Evolutionary conservation across 2,113 vertebrate genomes (phyloP).

Genomic region (Platysternon megacephalum): DNA sequence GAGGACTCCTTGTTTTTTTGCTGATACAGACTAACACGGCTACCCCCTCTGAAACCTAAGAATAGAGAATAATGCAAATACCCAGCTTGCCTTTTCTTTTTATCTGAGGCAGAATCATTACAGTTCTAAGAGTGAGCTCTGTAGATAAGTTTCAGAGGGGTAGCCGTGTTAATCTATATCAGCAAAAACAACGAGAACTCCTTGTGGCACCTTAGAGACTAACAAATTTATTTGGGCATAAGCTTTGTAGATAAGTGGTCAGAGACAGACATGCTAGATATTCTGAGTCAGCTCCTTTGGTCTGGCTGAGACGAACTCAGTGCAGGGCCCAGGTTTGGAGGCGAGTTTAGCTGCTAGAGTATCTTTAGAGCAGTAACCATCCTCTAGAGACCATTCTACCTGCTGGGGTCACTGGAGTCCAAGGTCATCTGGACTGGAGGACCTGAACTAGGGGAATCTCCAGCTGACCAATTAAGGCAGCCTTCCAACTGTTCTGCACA

Average conservation of each 20-base stretch:
- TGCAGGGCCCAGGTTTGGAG: neutral
- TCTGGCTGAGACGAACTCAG: neutral
- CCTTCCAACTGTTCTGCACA: neutral
- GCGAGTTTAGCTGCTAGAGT: neutral
- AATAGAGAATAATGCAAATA: neutral
- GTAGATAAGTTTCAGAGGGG: neutral
- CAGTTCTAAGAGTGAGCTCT: accelerated
- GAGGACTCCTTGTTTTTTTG: no score
- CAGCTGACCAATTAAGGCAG: neutral
- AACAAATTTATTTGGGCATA: no score
- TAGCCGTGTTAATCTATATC: no score
- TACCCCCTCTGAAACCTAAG: no score
- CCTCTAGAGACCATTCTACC: neutral
- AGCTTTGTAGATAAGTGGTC: neutral
- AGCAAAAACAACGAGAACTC: no score
- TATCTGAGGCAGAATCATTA: neutral
- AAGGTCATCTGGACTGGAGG: accelerated
- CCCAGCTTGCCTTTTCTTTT: neutral
- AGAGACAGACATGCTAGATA: accelerated
- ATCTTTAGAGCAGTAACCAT: neutral
- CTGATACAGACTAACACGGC: no score
- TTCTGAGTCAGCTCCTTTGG: neutral
- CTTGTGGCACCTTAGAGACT: no score
- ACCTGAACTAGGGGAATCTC: neutral
- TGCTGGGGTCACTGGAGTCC: neutral